Percentiles rank a stretch among this genome's conserved stretches.
Conservation (phyloP, 2,797 vertebrate species). For the Gallinago nigripennis region DNA sequence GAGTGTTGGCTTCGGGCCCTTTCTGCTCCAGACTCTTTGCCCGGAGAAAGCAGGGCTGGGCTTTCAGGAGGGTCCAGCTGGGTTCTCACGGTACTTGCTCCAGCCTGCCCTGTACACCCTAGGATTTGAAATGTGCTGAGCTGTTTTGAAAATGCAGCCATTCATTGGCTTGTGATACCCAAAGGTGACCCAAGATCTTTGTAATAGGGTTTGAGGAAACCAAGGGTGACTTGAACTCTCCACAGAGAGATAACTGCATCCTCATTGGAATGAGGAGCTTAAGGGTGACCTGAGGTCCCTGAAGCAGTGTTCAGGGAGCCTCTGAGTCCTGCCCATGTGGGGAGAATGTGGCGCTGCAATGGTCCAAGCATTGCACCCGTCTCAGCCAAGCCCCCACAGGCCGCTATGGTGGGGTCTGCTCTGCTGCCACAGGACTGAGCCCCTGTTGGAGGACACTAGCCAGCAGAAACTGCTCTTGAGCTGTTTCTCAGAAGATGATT, state of each 20-base stretch:
- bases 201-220: accelerated
- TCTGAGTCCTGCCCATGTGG: accelerated
- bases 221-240: neutral
- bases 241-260: neutral
- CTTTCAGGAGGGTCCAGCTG: accelerated
- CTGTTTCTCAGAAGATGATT: neutral
- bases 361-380: accelerated
- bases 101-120: neutral
- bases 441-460: accelerated
- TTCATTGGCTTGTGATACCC: accelerated
- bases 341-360: accelerated
- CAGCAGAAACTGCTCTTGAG: neutral
- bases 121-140: accelerated
- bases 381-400: accelerated
- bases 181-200: neutral
- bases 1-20: accelerated
- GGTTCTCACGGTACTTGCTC: accelerated
- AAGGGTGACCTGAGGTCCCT: neutral
- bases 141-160: neutral
- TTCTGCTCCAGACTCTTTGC: accelerated
- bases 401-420: accelerated
- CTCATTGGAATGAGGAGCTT: neutral
- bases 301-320: neutral
- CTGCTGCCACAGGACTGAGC: neutral
- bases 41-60: accelerated